Evolutionary conservation across 2,888 invertebrate genomes (phyloP).

Genomic region (Macaria notata): DNA sequence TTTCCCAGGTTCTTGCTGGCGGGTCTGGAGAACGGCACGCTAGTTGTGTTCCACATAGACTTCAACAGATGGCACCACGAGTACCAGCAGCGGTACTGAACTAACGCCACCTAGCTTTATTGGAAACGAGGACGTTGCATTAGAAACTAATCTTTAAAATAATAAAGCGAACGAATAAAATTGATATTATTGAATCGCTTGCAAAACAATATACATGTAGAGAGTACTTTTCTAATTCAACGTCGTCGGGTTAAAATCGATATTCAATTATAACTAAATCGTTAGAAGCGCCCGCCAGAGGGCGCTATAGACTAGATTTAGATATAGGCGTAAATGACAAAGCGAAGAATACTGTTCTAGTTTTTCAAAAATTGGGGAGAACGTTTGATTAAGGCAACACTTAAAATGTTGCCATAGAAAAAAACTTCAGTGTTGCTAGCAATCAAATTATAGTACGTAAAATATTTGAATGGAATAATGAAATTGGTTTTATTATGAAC

Average conservation of each 20-base stretch:
- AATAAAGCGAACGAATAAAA: no score
- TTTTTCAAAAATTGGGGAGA: neutral
- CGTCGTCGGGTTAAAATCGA: conserved; percentile 19
- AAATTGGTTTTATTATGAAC: conserved; percentile 40
- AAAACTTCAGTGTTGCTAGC: neutral
- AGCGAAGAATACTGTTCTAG: conserved; percentile 15
- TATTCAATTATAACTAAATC: conserved; percentile 37
- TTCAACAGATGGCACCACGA: conserved; percentile 99
- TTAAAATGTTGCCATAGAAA: conserved; percentile 4
- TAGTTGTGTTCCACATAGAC: conserved; percentile 99
- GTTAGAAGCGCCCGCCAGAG: conserved; percentile 13
- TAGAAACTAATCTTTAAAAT: no score
- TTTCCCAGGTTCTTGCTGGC: conserved; percentile 93
- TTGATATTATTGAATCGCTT: no score
- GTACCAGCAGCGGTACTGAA: conserved; percentile 95
- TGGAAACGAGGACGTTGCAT: no score
- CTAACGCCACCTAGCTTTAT: conserved; percentile 30
- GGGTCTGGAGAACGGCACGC: conserved; percentile 97
- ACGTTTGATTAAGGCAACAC: conserved; percentile 1
- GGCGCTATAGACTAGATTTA: conserved; percentile 14
- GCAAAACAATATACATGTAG: no score
- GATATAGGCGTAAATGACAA: conserved; percentile 16
- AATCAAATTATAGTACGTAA: neutral
- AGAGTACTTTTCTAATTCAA: no score
- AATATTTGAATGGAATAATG: neutral